These are phyloP conservation scores for Cydia fagiglandana DNA, from an alignment of 1,140 invertebrate species.

Conservation along the genomic window DNA sequence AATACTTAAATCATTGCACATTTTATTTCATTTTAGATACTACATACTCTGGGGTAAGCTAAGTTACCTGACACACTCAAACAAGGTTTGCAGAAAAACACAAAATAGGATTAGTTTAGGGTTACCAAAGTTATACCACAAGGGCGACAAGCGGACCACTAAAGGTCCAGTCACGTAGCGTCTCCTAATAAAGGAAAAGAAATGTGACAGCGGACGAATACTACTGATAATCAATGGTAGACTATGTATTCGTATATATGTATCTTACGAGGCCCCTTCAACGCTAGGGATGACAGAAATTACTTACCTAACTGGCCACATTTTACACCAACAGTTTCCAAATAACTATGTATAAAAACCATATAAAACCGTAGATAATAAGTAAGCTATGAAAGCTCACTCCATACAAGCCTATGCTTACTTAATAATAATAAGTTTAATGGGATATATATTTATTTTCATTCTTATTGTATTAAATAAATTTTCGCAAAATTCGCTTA, in stretches of 20 bases:
- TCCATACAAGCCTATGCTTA: too few relatives aligned
- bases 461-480: too few relatives aligned
- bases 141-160: slow-evolving; percentile 1
- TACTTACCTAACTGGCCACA: neutral
- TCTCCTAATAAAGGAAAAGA: slow-evolving; percentile 9
- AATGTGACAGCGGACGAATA: neutral
- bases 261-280: neutral
- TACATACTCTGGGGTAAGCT: neutral
- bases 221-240: neutral
- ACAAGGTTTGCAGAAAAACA: slow-evolving; percentile 1
- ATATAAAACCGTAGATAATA: too few relatives aligned
- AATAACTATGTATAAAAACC: too few relatives aligned
- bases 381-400: too few relatives aligned
- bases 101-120: slow-evolving; percentile 7
- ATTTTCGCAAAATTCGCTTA: too few relatives aligned
- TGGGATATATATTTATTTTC: too few relatives aligned
- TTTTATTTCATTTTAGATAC: neutral
- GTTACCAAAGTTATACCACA: neutral
- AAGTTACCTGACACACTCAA: neutral
- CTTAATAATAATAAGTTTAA: too few relatives aligned
- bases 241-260: neutral
- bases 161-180: neutral
- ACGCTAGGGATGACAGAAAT: neutral
- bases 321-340: too few relatives aligned
- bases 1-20: too few relatives aligned